Conservation (phyloP, 2,113 vertebrate genomes). For the Rhinolophus ferrumequinum region DNA sequence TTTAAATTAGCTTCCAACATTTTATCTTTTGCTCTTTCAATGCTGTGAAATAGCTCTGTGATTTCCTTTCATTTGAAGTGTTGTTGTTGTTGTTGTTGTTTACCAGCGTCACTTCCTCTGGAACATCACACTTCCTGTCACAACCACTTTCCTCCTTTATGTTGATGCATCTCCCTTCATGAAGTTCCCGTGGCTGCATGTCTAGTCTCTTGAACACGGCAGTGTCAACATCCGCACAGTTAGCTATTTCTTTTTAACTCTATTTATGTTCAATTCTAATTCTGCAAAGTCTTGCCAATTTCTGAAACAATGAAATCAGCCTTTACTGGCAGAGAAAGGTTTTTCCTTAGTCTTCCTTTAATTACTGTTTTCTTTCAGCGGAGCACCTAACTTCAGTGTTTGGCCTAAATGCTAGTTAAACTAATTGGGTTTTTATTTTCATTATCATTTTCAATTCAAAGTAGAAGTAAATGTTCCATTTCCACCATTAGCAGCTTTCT, state of each 20-base stretch:
- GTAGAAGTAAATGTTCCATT: not conserved
- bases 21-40: not conserved
- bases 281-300: constrained; percentile 25
- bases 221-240: not conserved
- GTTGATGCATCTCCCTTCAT: not conserved
- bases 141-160: not conserved
- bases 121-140: not conserved
- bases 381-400: not conserved
- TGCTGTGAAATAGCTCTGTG: not conserved
- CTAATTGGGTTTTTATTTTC: not conserved
- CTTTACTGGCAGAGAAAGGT: not conserved
- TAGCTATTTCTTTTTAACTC: not conserved
- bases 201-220: not conserved
- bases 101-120: not conserved
- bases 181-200: not conserved
- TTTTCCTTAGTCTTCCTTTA: not conserved
- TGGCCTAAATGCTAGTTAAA: not conserved
- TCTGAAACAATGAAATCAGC: not conserved
- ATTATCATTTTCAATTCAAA: not conserved
- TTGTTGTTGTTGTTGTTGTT: not conserved
- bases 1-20: not conserved
- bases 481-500: not conserved
- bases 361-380: not conserved
- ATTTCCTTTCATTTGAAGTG: not conserved
- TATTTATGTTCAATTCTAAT: not conserved